Evolutionary conservation across 2,113 vertebrate genomes (phyloP).

Genomic region (Tamias sibiricus): DNA sequence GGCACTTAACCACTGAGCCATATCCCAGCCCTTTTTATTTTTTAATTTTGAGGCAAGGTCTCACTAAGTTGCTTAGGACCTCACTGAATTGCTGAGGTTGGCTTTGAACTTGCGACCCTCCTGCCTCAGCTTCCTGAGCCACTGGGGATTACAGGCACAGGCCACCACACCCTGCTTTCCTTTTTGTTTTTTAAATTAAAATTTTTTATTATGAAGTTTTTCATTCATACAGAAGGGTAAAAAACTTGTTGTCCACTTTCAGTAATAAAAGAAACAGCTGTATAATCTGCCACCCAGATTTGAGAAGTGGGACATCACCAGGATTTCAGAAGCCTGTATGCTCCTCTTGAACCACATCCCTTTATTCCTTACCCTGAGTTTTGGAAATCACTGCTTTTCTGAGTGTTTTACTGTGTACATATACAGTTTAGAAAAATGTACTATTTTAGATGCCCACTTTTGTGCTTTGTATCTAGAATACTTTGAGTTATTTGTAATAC

Average conservation of each 20-base stretch:
- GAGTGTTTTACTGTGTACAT: neutral
- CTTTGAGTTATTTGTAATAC: neutral
- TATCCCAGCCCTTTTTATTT: too few relatives aligned
- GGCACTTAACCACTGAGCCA: too few relatives aligned
- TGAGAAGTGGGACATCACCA: neutral
- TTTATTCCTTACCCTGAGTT: neutral
- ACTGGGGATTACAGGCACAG: too few relatives aligned
- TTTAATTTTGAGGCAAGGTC: too few relatives aligned
- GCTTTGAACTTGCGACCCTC: too few relatives aligned
- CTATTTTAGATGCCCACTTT: neutral
- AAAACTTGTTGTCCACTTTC: neutral
- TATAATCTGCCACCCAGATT: neutral
- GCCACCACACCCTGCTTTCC: too few relatives aligned
- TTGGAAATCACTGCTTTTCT: neutral
- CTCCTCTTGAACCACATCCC: neutral
- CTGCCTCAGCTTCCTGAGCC: too few relatives aligned
- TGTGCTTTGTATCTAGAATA: neutral
- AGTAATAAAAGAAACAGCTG: neutral
- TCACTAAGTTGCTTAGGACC: too few relatives aligned
- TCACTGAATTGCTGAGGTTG: too few relatives aligned
- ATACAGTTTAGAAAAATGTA: neutral
- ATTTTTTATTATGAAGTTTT: neutral
- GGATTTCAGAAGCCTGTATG: neutral
- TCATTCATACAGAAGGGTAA: neutral
- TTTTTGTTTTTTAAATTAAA: neutral